Evolutionary conservation across 2,888 invertebrate species (phyloP).

Genomic region (Leucophenga maculata): DNA sequence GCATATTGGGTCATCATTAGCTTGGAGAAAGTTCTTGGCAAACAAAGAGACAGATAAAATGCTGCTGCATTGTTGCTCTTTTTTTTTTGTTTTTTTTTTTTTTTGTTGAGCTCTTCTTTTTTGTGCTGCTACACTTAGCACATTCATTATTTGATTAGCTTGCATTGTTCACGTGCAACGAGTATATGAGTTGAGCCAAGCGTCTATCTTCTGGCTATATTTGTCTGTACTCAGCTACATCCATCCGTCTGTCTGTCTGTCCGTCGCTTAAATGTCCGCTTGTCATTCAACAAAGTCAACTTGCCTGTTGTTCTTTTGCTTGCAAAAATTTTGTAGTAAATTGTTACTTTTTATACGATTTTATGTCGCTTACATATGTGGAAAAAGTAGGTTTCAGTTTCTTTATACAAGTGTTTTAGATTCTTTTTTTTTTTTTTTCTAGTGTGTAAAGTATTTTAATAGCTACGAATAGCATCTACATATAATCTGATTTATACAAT

Average conservation of each 20-base stretch:
- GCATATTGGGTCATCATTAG: slow-evolving; percentile 57
- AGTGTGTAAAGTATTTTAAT: no score
- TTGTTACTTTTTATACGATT: no score
- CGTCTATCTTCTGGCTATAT: not conserved
- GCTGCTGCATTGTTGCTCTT: slow-evolving; percentile 13
- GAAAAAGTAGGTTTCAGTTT: slow-evolving; percentile 58
- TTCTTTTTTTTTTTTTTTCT: not conserved
- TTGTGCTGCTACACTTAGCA: slow-evolving; percentile 45
- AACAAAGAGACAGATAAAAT: not conserved
- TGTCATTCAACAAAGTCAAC: slow-evolving; percentile 43
- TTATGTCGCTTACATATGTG: slow-evolving; percentile 18
- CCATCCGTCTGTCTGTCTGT: not conserved
- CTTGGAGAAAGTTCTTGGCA: slow-evolving; percentile 59
- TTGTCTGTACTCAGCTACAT: not conserved
- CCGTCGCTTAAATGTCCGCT: not conserved
- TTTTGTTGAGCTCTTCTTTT: not conserved
- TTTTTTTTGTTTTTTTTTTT: slow-evolving; percentile 14
- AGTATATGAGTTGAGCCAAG: not conserved
- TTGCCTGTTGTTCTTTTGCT: not conserved
- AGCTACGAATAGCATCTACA: no score
- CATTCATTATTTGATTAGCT: slow-evolving; percentile 63
- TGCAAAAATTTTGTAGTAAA: not conserved
- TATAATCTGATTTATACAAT: no score
- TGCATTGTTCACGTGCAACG: slow-evolving; percentile 55
- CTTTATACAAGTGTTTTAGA: slow-evolving; percentile 24